These are phyloP conservation scores for Scytalopus superciliaris DNA, from an alignment of 2,113 vertebrate genomes.

Conservation along the genomic window DNA sequence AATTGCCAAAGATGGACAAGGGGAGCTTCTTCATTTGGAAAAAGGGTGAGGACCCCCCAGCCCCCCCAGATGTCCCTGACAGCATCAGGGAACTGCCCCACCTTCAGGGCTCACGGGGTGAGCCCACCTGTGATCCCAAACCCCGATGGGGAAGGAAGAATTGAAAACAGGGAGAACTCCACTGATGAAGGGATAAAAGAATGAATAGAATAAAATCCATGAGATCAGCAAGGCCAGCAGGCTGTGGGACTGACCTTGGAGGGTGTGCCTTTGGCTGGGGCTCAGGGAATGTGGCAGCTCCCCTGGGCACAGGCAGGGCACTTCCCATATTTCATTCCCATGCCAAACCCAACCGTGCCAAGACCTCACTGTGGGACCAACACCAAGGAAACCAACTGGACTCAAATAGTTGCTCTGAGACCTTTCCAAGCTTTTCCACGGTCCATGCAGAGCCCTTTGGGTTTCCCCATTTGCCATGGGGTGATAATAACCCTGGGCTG, in stretches of 20 bases:
- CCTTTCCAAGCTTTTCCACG: not conserved
- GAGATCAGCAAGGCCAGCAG: not conserved
- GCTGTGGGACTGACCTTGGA: not conserved
- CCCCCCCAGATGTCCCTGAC: not conserved
- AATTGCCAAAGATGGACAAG: not conserved
- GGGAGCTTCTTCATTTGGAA: not conserved
- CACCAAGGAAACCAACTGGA: not conserved
- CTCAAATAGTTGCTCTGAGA: not conserved
- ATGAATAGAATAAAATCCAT: not conserved
- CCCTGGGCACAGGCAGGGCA: not conserved
- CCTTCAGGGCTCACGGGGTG: not conserved
- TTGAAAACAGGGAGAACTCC: not conserved
- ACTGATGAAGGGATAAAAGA: not conserved
- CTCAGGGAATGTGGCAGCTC: not conserved
- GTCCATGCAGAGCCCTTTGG: not conserved
- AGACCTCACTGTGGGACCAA: not conserved
- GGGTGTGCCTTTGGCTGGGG: not conserved
- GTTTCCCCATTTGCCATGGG: not conserved
- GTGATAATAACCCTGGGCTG: not conserved
- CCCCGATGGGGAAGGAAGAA: not conserved
- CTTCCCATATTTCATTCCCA: not conserved
- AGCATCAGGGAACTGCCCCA: not conserved
- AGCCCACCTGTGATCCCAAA: not conserved
- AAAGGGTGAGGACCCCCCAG: not conserved
- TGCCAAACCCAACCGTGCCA: not conserved